These are phyloP conservation scores for Hemithea aestivaria DNA, from an alignment of 2,888 invertebrate species.

Conservation along the genomic window DNA sequence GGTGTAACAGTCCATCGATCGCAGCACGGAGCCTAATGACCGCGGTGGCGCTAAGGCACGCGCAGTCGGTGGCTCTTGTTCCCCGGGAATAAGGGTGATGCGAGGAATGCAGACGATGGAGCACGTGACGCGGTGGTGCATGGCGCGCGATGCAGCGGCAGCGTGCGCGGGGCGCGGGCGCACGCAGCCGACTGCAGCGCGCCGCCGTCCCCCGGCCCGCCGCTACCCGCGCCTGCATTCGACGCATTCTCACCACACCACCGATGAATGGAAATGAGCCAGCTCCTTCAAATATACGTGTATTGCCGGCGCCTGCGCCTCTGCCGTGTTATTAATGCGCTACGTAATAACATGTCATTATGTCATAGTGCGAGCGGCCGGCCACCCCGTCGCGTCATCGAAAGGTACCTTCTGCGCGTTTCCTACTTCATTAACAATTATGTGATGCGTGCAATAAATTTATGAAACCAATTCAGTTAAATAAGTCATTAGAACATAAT, in stretches of 20 bases:
- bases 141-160: constrained; percentile 43
- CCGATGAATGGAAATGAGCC: constrained; percentile 68
- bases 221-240: constrained; percentile 56
- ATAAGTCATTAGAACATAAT: constrained; percentile 14
- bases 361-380: constrained; percentile 1
- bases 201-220: constrained; percentile 41
- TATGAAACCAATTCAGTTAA: constrained; percentile 13
- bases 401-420: too few species aligned
- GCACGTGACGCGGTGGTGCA: constrained; percentile 37
- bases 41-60: constrained; percentile 21
- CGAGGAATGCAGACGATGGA: constrained; percentile 28
- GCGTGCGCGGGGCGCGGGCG: constrained; percentile 57
- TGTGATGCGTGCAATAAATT: constrained; percentile 4
- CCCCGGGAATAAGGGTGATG: constrained; percentile 13
- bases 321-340: constrained; percentile 23
- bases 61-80: constrained; percentile 22
- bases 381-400: constrained; percentile 4
- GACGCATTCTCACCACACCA: constrained; percentile 64
- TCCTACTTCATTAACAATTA: background rate
- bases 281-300: constrained; percentile 35
- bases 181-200: constrained; percentile 45
- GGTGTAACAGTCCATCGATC: constrained; percentile 45
- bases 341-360: constrained; percentile 24
- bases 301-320: constrained; percentile 23
- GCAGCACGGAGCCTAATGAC: constrained; percentile 36